Conservation (phyloP, 1,140 invertebrate species). For the Gryon sp. region DNA sequence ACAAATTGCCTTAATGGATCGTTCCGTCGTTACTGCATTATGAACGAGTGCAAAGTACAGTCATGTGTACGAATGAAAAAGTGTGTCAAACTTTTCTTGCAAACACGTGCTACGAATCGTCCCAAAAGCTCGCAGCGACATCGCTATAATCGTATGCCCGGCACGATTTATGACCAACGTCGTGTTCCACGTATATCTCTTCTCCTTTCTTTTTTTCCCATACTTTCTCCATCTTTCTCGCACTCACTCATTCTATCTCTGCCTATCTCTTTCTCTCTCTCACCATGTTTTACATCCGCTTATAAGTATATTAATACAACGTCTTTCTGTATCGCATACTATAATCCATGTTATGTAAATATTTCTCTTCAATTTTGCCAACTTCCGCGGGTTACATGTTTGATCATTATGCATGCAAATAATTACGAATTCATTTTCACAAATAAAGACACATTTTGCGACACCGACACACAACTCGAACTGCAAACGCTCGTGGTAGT, state of each 20-base stretch:
- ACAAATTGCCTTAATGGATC: conserved; percentile 44
- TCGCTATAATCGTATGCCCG: conserved; percentile 45
- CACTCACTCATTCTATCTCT: too few relatives aligned
- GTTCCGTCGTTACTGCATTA: conserved; percentile 35
- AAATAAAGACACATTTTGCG: conserved; percentile 28
- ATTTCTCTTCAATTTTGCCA: conserved; percentile 44
- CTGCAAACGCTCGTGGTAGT: not conserved
- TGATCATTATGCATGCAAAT: conserved; percentile 40
- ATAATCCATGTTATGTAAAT: conserved; percentile 36
- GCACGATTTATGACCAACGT: conserved; percentile 24
- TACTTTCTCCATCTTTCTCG: not conserved
- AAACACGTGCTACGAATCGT: conserved; percentile 49
- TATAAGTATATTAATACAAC: conserved; percentile 43
- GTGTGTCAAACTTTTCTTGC: conserved; percentile 49
- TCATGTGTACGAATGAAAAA: conserved; percentile 43
- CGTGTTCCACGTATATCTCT: conserved; percentile 20
- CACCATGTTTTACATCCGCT: conserved; percentile 31
- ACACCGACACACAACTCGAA: not conserved
- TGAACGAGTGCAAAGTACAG: conserved; percentile 43
- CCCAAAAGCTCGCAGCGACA: conserved; percentile 31
- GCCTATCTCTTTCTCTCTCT: too few relatives aligned
- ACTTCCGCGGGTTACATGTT: conserved; percentile 21
- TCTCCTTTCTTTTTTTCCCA: too few relatives aligned
- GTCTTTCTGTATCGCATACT: conserved; percentile 21
- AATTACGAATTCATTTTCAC: conserved; percentile 37